Evolutionary conservation across 2,888 invertebrate species (phyloP).

Genomic region (Urechis unicinctus): DNA sequence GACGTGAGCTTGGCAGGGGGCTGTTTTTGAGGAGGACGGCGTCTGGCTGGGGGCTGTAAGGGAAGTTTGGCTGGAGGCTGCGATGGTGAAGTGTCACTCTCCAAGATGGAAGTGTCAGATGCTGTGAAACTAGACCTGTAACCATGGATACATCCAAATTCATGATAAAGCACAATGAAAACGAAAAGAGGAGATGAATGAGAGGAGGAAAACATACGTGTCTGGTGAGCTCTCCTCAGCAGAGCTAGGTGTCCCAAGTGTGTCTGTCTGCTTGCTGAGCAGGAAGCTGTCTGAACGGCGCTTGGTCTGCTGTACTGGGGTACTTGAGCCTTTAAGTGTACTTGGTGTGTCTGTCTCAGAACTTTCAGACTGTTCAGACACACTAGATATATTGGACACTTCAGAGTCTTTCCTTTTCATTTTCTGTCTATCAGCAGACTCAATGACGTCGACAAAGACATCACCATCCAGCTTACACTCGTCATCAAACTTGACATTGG

Average conservation of each 20-base stretch:
- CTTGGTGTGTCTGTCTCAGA: slow-evolving; percentile 26
- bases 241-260: slow-evolving; percentile 9
- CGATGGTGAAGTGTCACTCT: too few species aligned
- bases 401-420: slow-evolving; percentile 5
- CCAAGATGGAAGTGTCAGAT: too few species aligned
- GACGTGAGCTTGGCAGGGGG: too few species aligned
- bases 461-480: too few species aligned
- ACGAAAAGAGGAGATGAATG: neutral
- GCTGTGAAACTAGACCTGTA: too few species aligned
- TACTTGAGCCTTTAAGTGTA: neutral
- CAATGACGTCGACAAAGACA: too few species aligned
- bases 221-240: slow-evolving; percentile 16
- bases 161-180: too few species aligned
- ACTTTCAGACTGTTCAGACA: slow-evolving; percentile 39
- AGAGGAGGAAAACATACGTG: slow-evolving; percentile 10
- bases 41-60: too few species aligned
- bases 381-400: slow-evolving; percentile 35
- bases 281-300: neutral
- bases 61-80: too few species aligned
- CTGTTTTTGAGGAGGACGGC: too few species aligned
- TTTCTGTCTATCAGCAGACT: neutral
- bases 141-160: too few species aligned
- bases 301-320: neutral
- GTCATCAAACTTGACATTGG: neutral
- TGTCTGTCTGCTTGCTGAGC: neutral